Percentiles rank a stretch among this genome's conserved stretches.
Conservation (phyloP, 2,113 vertebrate species). For the Pseudorectes ferrugineus region DNA sequence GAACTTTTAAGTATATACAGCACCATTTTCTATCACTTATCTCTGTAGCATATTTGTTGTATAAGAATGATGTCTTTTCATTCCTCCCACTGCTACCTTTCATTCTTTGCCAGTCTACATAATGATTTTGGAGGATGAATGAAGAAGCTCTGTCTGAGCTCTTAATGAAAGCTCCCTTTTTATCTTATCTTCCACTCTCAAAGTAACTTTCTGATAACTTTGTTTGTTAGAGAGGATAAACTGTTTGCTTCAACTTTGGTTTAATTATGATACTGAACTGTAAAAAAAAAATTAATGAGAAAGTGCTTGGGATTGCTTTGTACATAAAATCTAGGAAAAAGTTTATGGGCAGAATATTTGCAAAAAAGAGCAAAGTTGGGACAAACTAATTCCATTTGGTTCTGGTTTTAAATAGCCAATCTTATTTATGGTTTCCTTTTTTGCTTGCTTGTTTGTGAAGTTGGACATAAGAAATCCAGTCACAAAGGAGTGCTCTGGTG, state of each 20-base stretch:
- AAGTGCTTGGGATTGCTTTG: not conserved
- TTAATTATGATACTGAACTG: not conserved
- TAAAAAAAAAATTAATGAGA: not conserved
- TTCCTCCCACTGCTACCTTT: slow-evolving; percentile 43
- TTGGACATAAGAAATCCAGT: not conserved
- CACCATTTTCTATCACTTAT: not conserved
- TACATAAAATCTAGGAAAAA: not conserved
- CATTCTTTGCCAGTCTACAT: slow-evolving; percentile 19
- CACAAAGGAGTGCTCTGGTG: not conserved
- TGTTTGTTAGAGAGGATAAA: not conserved
- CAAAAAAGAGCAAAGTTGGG: not conserved
- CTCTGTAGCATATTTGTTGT: slow-evolving; percentile 7
- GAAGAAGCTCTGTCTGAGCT: not conserved
- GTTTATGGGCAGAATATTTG: not conserved
- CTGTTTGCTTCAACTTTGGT: not conserved
- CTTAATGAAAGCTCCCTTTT: not conserved
- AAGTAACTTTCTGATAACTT: slow-evolving; percentile 10
- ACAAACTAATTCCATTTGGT: not conserved
- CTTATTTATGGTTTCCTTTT: not conserved
- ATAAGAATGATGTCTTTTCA: slow-evolving; percentile 32
- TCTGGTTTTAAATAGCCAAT: not conserved
- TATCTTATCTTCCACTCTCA: not conserved
- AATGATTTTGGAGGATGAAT: slow-evolving; percentile 2
- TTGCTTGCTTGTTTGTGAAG: not conserved
- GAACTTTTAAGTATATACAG: not conserved